phyloP scores from a whole-genome alignment of 2,113 vertebrate species.

The Donacobius atricapilla region DNA sequence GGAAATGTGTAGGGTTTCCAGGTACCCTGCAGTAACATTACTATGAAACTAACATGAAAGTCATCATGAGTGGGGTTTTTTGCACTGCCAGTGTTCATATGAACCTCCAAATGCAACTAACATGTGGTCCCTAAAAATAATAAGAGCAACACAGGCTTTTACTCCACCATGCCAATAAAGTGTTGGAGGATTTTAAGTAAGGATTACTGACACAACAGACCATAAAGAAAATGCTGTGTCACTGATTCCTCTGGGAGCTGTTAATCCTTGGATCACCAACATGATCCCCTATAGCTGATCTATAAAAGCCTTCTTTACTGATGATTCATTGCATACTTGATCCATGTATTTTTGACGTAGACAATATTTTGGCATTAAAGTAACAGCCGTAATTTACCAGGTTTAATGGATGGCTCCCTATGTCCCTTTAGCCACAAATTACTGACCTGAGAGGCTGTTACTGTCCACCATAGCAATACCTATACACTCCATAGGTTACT shows the following conservation, averaged over 20 bases:
- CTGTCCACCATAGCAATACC: background rate
- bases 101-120: background rate
- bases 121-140: background rate
- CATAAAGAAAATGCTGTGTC: background rate
- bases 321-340: background rate
- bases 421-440: background rate
- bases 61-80: background rate
- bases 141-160: background rate
- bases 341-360: background rate
- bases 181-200: slow-evolving; percentile 25
- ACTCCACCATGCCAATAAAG: background rate
- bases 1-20: background rate
- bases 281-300: background rate
- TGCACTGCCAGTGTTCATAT: background rate
- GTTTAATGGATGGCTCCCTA: background rate
- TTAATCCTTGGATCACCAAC: background rate
- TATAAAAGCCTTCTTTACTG: background rate
- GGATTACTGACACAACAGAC: background rate
- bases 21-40: background rate
- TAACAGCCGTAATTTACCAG: background rate
- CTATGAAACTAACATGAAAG: background rate
- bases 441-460: background rate
- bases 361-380: background rate
- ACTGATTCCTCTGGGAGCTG: background rate
- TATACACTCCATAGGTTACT: background rate